Base-by-base conservation (phyloP, 1,140 invertebrate species). In the Chymomyza costata region DNA sequence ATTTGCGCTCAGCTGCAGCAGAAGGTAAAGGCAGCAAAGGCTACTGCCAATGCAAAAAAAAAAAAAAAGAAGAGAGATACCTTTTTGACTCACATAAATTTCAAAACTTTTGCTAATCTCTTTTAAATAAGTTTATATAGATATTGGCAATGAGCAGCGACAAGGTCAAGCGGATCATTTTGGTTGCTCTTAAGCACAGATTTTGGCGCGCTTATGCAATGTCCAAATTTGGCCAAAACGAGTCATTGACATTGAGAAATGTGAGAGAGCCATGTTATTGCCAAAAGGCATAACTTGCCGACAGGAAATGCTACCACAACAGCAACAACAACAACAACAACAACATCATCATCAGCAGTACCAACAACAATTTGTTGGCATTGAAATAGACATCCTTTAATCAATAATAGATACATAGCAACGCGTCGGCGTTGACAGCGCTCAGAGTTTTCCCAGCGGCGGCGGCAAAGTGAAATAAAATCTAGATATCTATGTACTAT, bases 41-140 rank as follows among this genome's bases (percentile, higher is more conserved):
- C n/a, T n/a, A n/a, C n/a, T n/a, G n/a, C n/a, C n/a, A n/a, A n/a
- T n/a, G n/a, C n/a, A n/a, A n/a, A n/a, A n/a, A n/a, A n/a, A n/a
- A n/a, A n/a, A n/a, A n/a, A n/a, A n/a, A n/a, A n/a, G n/a, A n/a
- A n/a, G n/a, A n/a, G n/a, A n/a, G n/a, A n/a, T n/a, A n/a, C n/a
- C n/a, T n/a, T n/a, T n/a, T n/a, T n/a, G n/a, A n/a, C n/a, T n/a
- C n/a, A n/a, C n/a, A n/a, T n/a, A n/a, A n/a, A n/a, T n/a, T n/a
- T n/a, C n/a, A n/a, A n/a, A n/a, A n/a, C n/a, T n/a, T n/a, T 43
- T 50, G 57, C 37, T 54, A 60, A 60, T 55, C 57, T 60, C 51
- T 60, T 60, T 55, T 60, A 44, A 60, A 60, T n/a, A n/a, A n/a
- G n/a, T n/a, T n/a, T n/a, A n/a, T n/a, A n/a, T n/a, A n/a, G n/a